Evolutionary conservation across 2,113 vertebrate genomes (phyloP).

Genomic region (Takifugu bimaculatus): DNA sequence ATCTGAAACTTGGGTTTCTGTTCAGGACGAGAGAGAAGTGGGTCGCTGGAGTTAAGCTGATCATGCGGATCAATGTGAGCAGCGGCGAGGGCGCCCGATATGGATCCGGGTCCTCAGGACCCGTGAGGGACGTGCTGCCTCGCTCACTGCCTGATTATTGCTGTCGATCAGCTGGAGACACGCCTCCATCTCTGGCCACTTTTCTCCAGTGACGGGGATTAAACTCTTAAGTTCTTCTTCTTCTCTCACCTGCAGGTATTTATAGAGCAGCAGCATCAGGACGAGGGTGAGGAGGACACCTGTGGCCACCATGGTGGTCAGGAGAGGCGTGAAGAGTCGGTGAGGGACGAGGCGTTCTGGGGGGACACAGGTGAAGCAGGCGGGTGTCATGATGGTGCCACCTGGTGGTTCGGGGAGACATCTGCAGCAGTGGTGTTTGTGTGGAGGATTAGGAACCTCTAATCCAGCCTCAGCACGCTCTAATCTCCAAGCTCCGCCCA

Average conservation of each 20-base stretch:
- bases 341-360: constrained; percentile 84
- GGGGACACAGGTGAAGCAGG: constrained; percentile 23
- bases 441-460: constrained; percentile 56
- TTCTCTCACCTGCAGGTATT: constrained; percentile 86
- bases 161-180: constrained; percentile 7
- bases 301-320: constrained; percentile 83
- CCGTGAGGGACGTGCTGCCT: neutral
- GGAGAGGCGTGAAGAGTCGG: constrained; percentile 89
- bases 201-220: too few species aligned
- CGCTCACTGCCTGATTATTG: constrained; percentile 7
- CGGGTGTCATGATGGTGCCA: too few species aligned
- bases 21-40: constrained; percentile 6
- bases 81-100: constrained; percentile 13
- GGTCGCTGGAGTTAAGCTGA: too few species aligned
- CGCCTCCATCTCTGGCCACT: constrained; percentile 22
- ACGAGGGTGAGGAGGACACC: constrained; percentile 81
- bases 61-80: constrained; percentile 40
- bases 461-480: constrained; percentile 56
- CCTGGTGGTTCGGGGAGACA: constrained; percentile 30
- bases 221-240: constrained; percentile 3
- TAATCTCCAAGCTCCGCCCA: constrained; percentile 69
- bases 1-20: constrained; percentile 96
- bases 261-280: constrained; percentile 86
- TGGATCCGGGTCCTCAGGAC: too few species aligned
- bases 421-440: constrained; percentile 56